Conservation (phyloP, 2,888 invertebrate species). For the Mechanitis messenoides region DNA sequence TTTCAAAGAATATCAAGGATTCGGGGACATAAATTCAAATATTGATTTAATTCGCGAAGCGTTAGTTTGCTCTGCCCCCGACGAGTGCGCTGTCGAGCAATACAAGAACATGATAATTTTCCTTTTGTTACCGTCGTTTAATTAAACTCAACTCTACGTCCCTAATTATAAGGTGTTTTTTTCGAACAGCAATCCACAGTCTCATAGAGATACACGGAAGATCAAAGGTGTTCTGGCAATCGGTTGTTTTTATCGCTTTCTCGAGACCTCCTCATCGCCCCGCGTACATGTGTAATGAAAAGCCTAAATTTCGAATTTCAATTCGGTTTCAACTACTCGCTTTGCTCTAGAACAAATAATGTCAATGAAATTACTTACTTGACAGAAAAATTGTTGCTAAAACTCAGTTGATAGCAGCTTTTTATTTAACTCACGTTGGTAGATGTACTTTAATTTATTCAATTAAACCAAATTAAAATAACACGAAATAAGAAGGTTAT, state of each 20-base stretch:
- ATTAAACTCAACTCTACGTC: conserved; percentile 13
- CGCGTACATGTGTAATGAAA: conserved; percentile 24
- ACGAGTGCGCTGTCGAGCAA: conserved; percentile 16
- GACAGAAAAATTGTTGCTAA: not conserved
- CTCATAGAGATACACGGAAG: conserved; percentile 28
- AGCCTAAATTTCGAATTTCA: conserved; percentile 15
- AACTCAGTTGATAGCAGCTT: not conserved
- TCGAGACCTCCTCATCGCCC: conserved; percentile 36
- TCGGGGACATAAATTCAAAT: conserved; percentile 17
- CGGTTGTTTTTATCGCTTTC: conserved; percentile 64
- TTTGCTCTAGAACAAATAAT: not conserved
- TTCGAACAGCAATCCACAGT: not conserved
- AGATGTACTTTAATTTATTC: not conserved
- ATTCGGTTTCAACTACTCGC: not conserved
- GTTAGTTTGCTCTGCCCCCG: conserved; percentile 14
- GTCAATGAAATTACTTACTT: not conserved
- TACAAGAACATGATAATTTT: conserved; percentile 28
- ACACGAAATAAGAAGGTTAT: not conserved
- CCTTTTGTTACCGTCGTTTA: conserved; percentile 17
- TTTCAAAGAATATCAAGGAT: conserved; percentile 13
- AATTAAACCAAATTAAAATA: too few relatives aligned
- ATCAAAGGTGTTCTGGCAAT: conserved; percentile 64
- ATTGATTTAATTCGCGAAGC: conserved; percentile 16
- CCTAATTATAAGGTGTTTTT: not conserved
- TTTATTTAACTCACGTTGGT: not conserved